Base-by-base conservation (phyloP, 2,888 invertebrate species). In the Adelphocoris suturalis region DNA sequence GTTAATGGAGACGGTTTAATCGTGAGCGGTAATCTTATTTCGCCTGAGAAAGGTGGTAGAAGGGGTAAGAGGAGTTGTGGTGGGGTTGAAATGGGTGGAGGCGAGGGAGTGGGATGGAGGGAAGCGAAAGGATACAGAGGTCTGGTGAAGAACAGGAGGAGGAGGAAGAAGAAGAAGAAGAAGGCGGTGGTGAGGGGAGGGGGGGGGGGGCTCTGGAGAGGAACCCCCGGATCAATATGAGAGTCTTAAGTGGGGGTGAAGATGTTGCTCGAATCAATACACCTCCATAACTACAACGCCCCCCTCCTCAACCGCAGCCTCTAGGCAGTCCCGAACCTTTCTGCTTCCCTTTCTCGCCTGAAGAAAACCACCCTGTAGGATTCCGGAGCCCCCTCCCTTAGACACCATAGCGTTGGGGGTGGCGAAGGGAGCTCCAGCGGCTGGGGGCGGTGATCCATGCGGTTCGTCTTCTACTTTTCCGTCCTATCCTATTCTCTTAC, bases 231-330 rank as follows among this genome's bases (percentile, higher is more conserved):
- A 88, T 88, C 88, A 88, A 88, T 88, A 88, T 88, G 88, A 78
- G 81, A 88, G 80, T 88, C 80, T 80, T 87, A 87, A 76, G 78
- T 23, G 80, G 88, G 88, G 86, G 86, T 19, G 88, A 88, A 88
- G 88, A 88, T 88, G 88, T 80, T 88, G 78, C 80, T 88, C 23
- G 88, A 88, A 88, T 88, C 88, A 88, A 88, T 88, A 88, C 88
- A 88, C 88, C 88, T 88, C 88, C 88, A 88, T 88, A 88, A 88
- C 88, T 88, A 88, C 88, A 80, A 52, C 68, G 46, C 48, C 46
- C 86, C 76, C 52, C 61, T n/a, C 19, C 19, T n/a, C n/a, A 3
- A 16, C 16, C 16, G 23, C 57, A 55, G n/a, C 84, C 86, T 48
- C 16, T 75, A 61, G 61, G 19, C 68, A 76, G 27, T 19, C 75